Evolutionary conservation across 92 coral and sea anemone species (phyloP).

Genomic region (Virgularia gustaviana): DNA sequence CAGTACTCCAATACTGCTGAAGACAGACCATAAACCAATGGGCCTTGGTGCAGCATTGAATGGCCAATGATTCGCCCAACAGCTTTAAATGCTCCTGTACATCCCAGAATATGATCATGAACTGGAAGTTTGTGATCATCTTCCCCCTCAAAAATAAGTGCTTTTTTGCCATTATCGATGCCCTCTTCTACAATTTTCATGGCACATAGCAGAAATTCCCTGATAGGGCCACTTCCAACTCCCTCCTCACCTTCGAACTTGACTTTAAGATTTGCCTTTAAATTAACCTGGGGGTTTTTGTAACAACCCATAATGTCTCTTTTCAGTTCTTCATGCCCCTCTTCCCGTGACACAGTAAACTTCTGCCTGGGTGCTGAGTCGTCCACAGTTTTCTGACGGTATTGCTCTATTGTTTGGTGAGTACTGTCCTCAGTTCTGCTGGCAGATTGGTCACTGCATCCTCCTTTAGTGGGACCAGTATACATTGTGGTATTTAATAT

Average conservation of each 20-base stretch:
- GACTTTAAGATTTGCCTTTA: conserved; percentile 31
- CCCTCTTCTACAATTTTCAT: conserved; percentile 60
- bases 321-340: conserved; percentile 40
- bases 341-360: conserved; percentile 42
- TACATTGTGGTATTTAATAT: conserved; percentile 1
- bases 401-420: conserved; percentile 4
- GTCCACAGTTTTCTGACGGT: conserved; percentile 2
- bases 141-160: conserved; percentile 60
- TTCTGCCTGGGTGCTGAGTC: conserved; percentile 41
- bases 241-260: conserved; percentile 61
- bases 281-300: conserved; percentile 42
- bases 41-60: conserved; percentile 57
- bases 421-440: neutral
- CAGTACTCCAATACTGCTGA: conserved; percentile 47
- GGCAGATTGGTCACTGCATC: neutral
- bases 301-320: conserved; percentile 52
- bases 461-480: neutral
- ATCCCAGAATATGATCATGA: conserved; percentile 45
- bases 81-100: conserved; percentile 54
- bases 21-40: conserved; percentile 44
- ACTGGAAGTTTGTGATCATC: conserved; percentile 49
- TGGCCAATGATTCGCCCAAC: conserved; percentile 61
- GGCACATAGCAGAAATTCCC: conserved; percentile 52
- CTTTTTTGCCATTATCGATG: conserved; percentile 14
- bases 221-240: conserved; percentile 39